phyloP scores from a whole-genome alignment of 2,113 vertebrate species.

The Dromiciops gliroides region DNA sequence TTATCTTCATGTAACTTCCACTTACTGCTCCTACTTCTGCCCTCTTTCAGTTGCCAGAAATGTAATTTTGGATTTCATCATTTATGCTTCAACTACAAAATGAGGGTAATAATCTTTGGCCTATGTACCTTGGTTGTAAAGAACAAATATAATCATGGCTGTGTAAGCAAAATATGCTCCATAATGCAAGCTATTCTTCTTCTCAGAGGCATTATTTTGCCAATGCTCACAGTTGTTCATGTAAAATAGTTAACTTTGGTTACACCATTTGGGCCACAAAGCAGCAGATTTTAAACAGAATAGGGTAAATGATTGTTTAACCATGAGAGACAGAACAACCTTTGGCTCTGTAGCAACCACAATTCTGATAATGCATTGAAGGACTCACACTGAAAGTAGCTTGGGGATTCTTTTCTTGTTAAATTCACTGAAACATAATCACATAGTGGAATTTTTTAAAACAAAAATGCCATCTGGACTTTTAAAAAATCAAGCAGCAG shows the following conservation, averaged over 20 bases:
- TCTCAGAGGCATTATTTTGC: background rate
- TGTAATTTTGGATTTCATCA: background rate
- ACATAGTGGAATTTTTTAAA: slow-evolving; percentile 20
- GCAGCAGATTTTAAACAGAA: background rate
- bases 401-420: background rate
- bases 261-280: background rate
- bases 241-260: background rate
- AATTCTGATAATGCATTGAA: background rate
- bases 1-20: too few species aligned
- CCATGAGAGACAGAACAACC: background rate
- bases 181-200: background rate
- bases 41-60: background rate
- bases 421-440: background rate
- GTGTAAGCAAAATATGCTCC: background rate
- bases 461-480: background rate
- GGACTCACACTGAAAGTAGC: background rate
- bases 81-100: background rate
- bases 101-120: background rate
- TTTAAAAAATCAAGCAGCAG: background rate
- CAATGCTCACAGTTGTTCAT: background rate
- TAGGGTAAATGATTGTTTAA: background rate
- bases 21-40: background rate
- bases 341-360: accelerated
- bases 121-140: background rate
- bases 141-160: background rate